Evolutionary conservation across 2,113 vertebrate genomes (phyloP), one percentile per base, ranked within the genome.

Genomic region (Telmatochromis sp.): DNA sequence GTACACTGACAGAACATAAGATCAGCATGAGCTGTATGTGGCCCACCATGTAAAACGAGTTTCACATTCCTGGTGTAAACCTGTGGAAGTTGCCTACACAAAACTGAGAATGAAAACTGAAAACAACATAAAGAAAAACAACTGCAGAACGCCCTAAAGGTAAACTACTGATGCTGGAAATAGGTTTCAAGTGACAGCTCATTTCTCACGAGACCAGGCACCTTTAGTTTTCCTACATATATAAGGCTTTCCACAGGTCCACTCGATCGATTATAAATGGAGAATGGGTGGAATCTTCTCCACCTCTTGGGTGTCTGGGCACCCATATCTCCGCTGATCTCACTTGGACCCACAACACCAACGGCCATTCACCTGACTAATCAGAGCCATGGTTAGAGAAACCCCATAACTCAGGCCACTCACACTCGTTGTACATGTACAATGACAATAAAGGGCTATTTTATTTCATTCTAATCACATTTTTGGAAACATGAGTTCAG

Each of bases 271-370:
- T 35, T 63, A 63, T n/a, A 63, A 35, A 65, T 65, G 31, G 17
- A 65, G 9, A 65, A 35, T 12, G 60, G 31, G 60, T n/a, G 60
- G 17, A 35, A 65, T n/a, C 60, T 65, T 65, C 60, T 65, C 60
- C 60, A 65, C 31, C 1, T 63, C 31, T 35, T n/a, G 9, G 31
- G 60, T 35, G 31, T 35, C 31, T 65, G 60, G 17, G 6, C 60
- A 65, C 31, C 58, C 58, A 63, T 7, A 35, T 63, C 17, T 63
- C 1, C 3, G 4, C 4, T 65, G 31, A 65, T 65, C 60, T 65
- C 60, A 65, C 31, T 65, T 65, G 31, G 60, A 65, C 9, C 17
- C 58, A 63, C 58, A 63, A 35, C 58, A 63, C 58, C 60, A 65
- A 65, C 3, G 3, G 58, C 31, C 58, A 63, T 4, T 63, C 58